phyloP scores from a whole-genome alignment of 2,113 vertebrate species.

The Heterochromis multidens region DNA sequence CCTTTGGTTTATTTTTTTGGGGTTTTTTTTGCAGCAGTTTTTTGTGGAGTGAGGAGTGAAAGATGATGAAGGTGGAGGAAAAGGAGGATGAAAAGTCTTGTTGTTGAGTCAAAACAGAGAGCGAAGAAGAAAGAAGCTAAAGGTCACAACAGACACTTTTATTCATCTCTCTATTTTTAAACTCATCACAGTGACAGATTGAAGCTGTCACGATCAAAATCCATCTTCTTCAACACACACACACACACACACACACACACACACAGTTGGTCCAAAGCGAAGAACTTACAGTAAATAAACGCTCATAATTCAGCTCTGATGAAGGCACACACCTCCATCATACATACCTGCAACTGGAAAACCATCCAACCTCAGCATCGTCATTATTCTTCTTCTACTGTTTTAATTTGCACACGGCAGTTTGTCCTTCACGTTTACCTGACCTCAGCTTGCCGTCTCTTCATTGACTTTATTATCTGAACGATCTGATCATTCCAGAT shows the following conservation, averaged over 20 bases:
- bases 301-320: neutral
- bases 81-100: neutral
- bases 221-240: neutral
- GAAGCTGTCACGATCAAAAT: neutral
- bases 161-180: neutral
- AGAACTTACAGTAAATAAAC: neutral
- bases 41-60: neutral
- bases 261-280: neutral
- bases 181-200: neutral
- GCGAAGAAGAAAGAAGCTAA: neutral
- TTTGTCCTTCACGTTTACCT: neutral
- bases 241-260: neutral
- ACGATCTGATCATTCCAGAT: neutral
- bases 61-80: neutral
- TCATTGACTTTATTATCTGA: neutral
- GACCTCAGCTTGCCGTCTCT: neutral
- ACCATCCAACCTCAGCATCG: neutral
- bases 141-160: neutral
- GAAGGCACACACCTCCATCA: neutral
- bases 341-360: neutral
- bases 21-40: neutral
- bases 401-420: neutral
- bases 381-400: neutral
- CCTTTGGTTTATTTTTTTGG: no score
- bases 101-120: neutral